These are phyloP conservation scores for Mamestra configurata DNA, from an alignment of 1,140 invertebrate species.

Conservation along the genomic window DNA sequence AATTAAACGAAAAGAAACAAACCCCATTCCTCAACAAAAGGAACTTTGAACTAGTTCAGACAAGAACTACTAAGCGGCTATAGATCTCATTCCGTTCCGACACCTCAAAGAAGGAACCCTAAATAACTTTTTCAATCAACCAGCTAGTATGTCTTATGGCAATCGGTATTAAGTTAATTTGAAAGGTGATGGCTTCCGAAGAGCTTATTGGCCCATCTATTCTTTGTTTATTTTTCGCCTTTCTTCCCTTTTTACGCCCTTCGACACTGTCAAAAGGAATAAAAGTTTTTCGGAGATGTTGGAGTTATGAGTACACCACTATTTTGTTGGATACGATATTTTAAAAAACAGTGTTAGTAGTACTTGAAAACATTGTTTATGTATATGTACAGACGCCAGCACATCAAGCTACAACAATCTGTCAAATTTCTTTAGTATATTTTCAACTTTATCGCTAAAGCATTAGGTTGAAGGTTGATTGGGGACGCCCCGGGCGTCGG, in stretches of 20 bases:
- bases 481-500: too few species aligned
- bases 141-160: constrained; percentile 61
- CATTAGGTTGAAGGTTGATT: too few species aligned
- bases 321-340: not conserved
- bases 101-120: constrained; percentile 35
- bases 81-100: constrained; percentile 40
- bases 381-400: too few species aligned
- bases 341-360: too few species aligned
- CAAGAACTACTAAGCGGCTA: constrained; percentile 8
- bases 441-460: too few species aligned
- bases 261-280: not conserved
- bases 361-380: too few species aligned
- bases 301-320: not conserved
- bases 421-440: too few species aligned
- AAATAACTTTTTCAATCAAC: constrained; percentile 75
- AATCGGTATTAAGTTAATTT: constrained; percentile 57
- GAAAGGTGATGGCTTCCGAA: constrained; percentile 57
- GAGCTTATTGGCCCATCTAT: constrained; percentile 45
- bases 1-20: constrained; percentile 26
- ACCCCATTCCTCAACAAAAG: constrained; percentile 7
- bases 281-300: constrained; percentile 19
- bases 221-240: constrained; percentile 40
- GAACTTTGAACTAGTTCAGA: constrained; percentile 14
- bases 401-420: too few species aligned
- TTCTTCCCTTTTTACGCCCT: constrained; percentile 7